Evolutionary conservation across 2,797 vertebrate species (phyloP), one percentile per base, ranked within the genome.

Genomic region (Erpetoichthys calabaricus): DNA sequence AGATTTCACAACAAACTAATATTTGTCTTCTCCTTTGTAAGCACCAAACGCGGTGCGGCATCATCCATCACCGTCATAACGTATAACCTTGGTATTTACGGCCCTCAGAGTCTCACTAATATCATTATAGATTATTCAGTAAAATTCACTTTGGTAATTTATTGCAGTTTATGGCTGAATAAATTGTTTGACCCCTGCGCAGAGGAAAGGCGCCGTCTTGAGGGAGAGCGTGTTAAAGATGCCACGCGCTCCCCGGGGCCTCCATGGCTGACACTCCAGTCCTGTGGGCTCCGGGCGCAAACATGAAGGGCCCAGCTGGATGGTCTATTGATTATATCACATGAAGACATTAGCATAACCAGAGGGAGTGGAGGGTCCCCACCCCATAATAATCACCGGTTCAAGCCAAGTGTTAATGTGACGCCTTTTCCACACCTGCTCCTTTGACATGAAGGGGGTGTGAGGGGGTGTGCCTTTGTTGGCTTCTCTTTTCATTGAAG

Each of bases 81-180:
- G 67, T 69, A 68, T 56, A 65, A 68, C 63, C 51, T 59, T 72
- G 69, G 72, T 80, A 73, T 86, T 85, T 85, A 84, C 73, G 65
- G 65, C 72, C 70, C 51, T 60, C 65, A 60, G 70, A 62, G 62
- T 64, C 60, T 51, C 70, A 72, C 78, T 73, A 73, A 78, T 79
- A 75, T 80, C 70, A 69, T 73, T 75, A 87, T 86, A 70, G 87
- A 90, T 87, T 88, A 79, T 73, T 75, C 83, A 67, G 81, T 84
- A 82, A 86, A 87, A 86, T 75, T 74, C 72, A 74, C 78, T 79
- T 69, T 75, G 71, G 68, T 71, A 81, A 83, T 86, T 85, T 79
- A 77, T 80, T 59, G 68, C 68, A 47, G 44, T 73, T 84, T 83
- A 83, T 60, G 64, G 76, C 72, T 71, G 71, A 79, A 65, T 74